These are phyloP conservation scores for Prunella himalayana DNA, from an alignment of 2,113 vertebrate species.

Conservation along the genomic window DNA sequence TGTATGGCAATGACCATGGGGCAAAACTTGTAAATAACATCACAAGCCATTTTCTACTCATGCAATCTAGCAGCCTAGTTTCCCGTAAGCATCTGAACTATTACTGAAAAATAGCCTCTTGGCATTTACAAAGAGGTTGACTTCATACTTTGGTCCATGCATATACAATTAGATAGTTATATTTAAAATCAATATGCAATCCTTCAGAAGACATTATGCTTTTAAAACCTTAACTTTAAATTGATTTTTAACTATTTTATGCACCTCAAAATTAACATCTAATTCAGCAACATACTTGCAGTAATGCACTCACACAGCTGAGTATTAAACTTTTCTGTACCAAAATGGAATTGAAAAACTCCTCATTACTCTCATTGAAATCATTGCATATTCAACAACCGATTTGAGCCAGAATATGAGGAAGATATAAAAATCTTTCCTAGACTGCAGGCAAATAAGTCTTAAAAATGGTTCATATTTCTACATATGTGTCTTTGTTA, in stretches of 20 bases:
- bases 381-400: neutral
- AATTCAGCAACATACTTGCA: conserved; percentile 67
- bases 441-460: neutral
- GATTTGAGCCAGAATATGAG: neutral
- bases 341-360: conserved; percentile 6
- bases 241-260: conserved; percentile 85
- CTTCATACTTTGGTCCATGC: conserved; percentile 81
- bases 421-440: neutral
- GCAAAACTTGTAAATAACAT: conserved; percentile 84
- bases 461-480: neutral
- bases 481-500: neutral
- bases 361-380: conserved; percentile 9
- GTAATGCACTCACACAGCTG: conserved; percentile 51
- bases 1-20: conserved; percentile 75
- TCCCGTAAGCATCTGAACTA: conserved; percentile 82
- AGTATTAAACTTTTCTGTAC: conserved; percentile 50
- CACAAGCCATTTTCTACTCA: conserved; percentile 75
- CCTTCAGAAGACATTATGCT: conserved; percentile 83
- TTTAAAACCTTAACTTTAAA: conserved; percentile 83
- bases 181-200: conserved; percentile 85
- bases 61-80: conserved; percentile 72
- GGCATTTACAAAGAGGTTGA: conserved; percentile 83
- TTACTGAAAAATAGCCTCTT: conserved; percentile 83
- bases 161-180: conserved; percentile 83
- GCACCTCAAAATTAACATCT: conserved; percentile 80